Base-by-base conservation (phyloP, 1,140 invertebrate genomes). In the Contarinia nasturtii region DNA sequence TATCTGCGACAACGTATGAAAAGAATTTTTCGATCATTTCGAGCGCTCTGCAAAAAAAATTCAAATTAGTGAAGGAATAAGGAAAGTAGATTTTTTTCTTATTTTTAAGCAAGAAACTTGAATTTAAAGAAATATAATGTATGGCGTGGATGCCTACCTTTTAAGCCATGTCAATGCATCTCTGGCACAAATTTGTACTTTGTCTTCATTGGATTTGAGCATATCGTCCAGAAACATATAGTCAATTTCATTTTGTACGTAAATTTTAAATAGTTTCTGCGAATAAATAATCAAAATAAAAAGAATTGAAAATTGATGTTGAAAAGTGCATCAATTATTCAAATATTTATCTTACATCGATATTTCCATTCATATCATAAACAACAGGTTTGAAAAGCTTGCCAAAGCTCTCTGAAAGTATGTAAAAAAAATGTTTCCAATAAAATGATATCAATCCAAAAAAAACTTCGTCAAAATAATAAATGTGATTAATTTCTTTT, bases 281-380 rank as follows among this genome's bases (percentile, higher is more conserved):
- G 60, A 56, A 43, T 49, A 52, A 50, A 51, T 41, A 47, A 40
- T 44, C 53, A 11, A 49, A 44, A 19, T 22, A 43, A 36, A n/a
- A n/a, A n/a, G n/a, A n/a, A n/a, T n/a, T n/a, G n/a, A n/a, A n/a
- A n/a, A n/a, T n/a, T n/a, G n/a, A n/a, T n/a, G n/a, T n/a, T n/a
- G n/a, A n/a, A n/a, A n/a, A n/a, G n/a, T 49, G 18, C 33, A 21
- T 7, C 7, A 37, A 33, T 17, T 48, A 8, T 11, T 21, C 8
- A 27, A 17, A 40, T 33, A 19, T 14, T 33, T 40, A 17, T 49
- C 54, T 55, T 70, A 82, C 80, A 55, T 76, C 70, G 54, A 83
- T 74, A 61, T 82, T 84, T 54, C 73, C 74, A 60, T 75, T 71
- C 70, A 85, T 79, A 54, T 84, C 80, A 64, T 73, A 72, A 56